Percentiles rank a stretch among this genome's conserved stretches.
Conservation (phyloP, 2,113 vertebrate species). For the Festucalex cinctus region DNA sequence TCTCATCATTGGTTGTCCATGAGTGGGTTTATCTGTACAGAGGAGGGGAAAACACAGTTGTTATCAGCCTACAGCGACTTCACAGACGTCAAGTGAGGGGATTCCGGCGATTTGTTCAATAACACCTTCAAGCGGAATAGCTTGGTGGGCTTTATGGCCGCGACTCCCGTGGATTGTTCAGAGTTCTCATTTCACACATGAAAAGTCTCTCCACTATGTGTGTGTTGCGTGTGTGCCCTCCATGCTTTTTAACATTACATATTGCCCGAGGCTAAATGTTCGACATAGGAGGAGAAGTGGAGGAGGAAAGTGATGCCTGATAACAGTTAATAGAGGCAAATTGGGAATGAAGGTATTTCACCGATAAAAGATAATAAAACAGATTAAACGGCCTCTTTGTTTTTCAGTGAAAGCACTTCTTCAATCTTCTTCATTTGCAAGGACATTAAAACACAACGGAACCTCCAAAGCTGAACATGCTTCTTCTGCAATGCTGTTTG, state of each 20-base stretch:
- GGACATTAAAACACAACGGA: neutral
- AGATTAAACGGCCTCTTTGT: neutral
- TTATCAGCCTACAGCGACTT: slow-evolving; percentile 33
- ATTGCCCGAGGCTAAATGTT: slow-evolving; percentile 59
- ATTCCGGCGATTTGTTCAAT: slow-evolving; percentile 45
- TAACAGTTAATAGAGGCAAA: neutral
- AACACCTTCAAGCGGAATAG: slow-evolving; percentile 60
- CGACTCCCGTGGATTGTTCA: slow-evolving; percentile 62
- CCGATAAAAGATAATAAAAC: neutral
- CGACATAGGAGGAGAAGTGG: slow-evolving; percentile 18
- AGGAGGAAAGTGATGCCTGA: neutral
- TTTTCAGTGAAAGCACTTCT: neutral
- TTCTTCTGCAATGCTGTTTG: neutral
- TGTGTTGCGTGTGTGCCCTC: slow-evolving; percentile 38
- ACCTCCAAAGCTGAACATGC: neutral
- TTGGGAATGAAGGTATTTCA: neutral
- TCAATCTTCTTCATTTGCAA: neutral
- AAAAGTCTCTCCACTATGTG: slow-evolving; percentile 50
- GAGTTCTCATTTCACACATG: slow-evolving; percentile 74
- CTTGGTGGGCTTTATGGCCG: slow-evolving; percentile 54
- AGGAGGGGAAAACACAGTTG: slow-evolving; percentile 18
- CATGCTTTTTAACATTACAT: slow-evolving; percentile 62
- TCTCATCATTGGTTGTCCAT: slow-evolving; percentile 12
- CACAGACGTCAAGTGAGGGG: slow-evolving; percentile 35
- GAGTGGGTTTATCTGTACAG: slow-evolving; percentile 34